Evolutionary conservation across 2,113 vertebrate genomes (phyloP).

Genomic region (Gambusia holbrooki): DNA sequence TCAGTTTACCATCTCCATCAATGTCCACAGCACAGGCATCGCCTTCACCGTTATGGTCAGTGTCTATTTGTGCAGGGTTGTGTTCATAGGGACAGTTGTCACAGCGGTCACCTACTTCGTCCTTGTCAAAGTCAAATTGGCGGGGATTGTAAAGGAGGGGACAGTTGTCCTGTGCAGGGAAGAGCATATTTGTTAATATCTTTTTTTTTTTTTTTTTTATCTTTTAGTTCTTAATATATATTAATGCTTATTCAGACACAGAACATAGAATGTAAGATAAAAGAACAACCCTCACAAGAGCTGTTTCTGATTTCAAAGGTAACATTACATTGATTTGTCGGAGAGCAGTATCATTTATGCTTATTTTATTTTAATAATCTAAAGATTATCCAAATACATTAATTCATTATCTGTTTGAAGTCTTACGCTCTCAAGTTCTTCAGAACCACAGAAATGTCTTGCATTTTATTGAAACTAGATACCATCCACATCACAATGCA

Average conservation of each 20-base stretch:
- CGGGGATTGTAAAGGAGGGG: conserved; percentile 94
- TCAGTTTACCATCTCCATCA: conserved; percentile 91
- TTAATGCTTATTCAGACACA: background rate
- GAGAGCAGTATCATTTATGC: too few species aligned
- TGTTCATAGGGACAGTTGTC: conserved; percentile 97
- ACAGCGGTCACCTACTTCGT: conserved; percentile 95
- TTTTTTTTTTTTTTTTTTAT: background rate
- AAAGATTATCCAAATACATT: too few species aligned
- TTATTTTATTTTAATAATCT: too few species aligned
- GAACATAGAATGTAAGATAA: background rate
- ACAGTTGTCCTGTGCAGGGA: conserved; percentile 89
- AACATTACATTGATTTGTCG: too few species aligned
- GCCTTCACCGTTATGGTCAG: conserved; percentile 92
- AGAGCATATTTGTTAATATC: conserved; percentile 4
- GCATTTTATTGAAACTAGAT: too few species aligned
- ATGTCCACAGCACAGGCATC: conserved; percentile 95
- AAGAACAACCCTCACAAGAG: background rate
- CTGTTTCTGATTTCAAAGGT: background rate
- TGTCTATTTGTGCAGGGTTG: conserved; percentile 96
- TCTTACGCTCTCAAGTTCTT: too few species aligned
- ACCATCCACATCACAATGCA: too few species aligned
- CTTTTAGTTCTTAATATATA: background rate
- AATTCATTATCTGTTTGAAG: too few species aligned
- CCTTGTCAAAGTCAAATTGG: conserved; percentile 96
- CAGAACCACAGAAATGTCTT: too few species aligned